Base-by-base conservation (phyloP, 1,140 invertebrate species). In the Metaphire vulgaris region DNA sequence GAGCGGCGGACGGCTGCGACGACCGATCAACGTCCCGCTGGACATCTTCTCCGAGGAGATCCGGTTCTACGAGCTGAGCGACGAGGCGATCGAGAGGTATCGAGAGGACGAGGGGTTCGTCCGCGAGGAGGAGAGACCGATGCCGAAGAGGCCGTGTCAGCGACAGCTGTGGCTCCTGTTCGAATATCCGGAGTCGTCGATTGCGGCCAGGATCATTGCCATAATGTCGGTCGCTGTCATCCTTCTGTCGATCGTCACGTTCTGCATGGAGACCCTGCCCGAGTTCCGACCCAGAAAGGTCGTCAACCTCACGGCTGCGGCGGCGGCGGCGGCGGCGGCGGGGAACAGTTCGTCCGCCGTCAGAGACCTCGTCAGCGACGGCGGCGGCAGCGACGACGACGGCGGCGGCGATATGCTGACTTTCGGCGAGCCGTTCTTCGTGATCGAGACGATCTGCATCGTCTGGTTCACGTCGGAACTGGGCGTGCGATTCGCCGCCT, bases 211-310 rank as follows among this genome's bases (percentile, higher is more conserved):
- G 82, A 92, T 99, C 81, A 95, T 99, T 87, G 98, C 98, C 86
- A 98, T 99, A 88, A 97, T 99, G 87, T 99, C 97, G 83, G 97
- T 99, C 83, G 93, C 97, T 89, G 95, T 99, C 85, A 99, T 99
- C 88, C 79, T 87, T 33, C 90, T 99, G 80, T 99, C 97, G 82
- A 99, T 99, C 89, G 96, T 99, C 86, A 99, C 98, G 87, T 99
- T 99, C 90, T 99, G 97, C 89, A 90, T 99, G 88, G 97, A 99
- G 89, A 99, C 97, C 82, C 90, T 99, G 86, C 97, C 97, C 80
- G 72, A 74, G 66, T 70, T 78, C 68, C 70, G 33, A 71, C 31
- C 16, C 16, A 65, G 33, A 32, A 31, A 71, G 31, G 32, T 65
- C n/a, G 33, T 32, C 26, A 29, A 26, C 69, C 32, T 1, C 69